phyloP scores from a whole-genome alignment of 2,113 vertebrate genomes.

The Pundamilia nyererei region DNA sequence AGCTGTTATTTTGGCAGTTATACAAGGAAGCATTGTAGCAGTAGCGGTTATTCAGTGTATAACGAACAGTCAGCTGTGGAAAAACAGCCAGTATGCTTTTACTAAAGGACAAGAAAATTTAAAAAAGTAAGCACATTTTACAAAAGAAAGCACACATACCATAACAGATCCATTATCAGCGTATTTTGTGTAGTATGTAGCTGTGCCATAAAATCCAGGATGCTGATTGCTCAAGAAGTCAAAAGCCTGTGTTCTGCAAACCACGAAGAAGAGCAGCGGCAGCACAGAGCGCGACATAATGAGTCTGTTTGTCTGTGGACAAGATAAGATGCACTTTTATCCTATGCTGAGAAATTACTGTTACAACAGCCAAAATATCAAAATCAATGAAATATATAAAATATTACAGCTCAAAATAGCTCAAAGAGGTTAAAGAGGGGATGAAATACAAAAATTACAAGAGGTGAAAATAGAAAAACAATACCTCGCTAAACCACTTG shows the following conservation, averaged over 20 bases:
- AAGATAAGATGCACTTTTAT: not conserved
- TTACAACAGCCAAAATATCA: not conserved
- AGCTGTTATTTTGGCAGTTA: not conserved
- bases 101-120: not conserved
- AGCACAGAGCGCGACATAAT: not conserved
- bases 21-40: rapidly evolving
- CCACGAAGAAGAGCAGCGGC: not conserved
- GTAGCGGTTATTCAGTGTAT: not conserved
- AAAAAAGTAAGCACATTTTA: not conserved
- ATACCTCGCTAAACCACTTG: not conserved
- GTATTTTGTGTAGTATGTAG: not conserved
- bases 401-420: not conserved
- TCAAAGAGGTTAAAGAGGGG: not conserved
- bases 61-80: not conserved
- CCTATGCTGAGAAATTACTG: not conserved
- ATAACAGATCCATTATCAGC: not conserved
- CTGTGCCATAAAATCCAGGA: not conserved
- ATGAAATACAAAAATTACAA: not conserved
- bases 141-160: not conserved
- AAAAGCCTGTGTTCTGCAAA: not conserved
- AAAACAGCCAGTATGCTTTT: not conserved
- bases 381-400: not conserved
- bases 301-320: not conserved
- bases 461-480: not conserved
- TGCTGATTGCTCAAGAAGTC: not conserved